Conservation (phyloP, 2,113 vertebrate genomes). For the Ifrita kowaldi region DNA sequence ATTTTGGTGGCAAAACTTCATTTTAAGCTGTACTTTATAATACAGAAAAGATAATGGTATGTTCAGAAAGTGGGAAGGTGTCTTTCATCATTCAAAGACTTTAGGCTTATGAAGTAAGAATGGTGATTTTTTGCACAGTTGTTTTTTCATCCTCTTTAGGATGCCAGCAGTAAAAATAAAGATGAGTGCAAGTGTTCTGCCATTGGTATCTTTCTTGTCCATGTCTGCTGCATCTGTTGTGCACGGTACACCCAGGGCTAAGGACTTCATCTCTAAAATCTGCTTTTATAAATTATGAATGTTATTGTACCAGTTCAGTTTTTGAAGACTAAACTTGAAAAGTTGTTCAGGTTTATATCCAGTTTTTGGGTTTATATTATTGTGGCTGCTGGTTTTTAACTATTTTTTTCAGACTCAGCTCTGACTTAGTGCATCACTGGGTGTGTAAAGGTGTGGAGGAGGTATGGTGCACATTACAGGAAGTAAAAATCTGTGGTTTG, state of each 20-base stretch:
- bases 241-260: neutral
- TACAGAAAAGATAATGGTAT: neutral
- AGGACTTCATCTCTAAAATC: neutral
- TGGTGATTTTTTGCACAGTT: neutral
- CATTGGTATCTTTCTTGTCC: neutral
- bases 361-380: accelerated
- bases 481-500: neutral
- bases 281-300: neutral
- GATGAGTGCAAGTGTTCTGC: neutral
- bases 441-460: neutral
- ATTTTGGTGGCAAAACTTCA: constrained; percentile 38
- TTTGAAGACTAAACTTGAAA: neutral
- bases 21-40: constrained; percentile 38
- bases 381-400: neutral
- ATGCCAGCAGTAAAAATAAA: neutral
- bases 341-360: neutral
- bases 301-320: neutral
- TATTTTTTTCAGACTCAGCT: neutral
- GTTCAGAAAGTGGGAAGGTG: neutral
- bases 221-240: neutral
- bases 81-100: constrained; percentile 1
- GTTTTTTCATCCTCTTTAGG: neutral
- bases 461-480: neutral
- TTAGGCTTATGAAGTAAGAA: constrained; percentile 27
- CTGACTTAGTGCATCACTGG: neutral